phyloP scores from a whole-genome alignment of 2,888 invertebrate species.

The Clepsis dumicolana region DNA sequence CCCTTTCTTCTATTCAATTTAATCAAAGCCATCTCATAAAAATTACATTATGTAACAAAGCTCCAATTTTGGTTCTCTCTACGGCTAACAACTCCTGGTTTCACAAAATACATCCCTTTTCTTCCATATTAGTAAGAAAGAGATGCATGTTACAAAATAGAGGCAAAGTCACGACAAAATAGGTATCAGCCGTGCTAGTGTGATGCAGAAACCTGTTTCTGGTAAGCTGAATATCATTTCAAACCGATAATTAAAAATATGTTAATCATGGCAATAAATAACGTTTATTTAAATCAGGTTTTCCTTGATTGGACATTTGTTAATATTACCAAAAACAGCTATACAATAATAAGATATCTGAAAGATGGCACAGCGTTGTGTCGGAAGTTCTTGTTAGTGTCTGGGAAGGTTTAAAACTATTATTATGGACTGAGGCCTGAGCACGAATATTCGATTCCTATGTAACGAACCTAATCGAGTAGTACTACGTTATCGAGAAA shows the following conservation, averaged over 20 bases:
- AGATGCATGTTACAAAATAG: not conserved
- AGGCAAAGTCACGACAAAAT: not conserved
- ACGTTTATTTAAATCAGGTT: conserved; percentile 34
- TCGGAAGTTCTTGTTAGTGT: conserved; percentile 56
- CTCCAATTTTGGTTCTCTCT: conserved; percentile 7
- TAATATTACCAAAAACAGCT: conserved; percentile 53
- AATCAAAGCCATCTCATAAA: conserved; percentile 10
- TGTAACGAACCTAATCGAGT: too few species aligned
- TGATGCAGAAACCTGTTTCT: conserved; percentile 50
- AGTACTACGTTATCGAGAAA: too few species aligned
- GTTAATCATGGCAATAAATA: conserved; percentile 40
- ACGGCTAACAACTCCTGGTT: conserved; percentile 1
- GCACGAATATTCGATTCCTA: too few species aligned
- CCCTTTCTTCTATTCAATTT: not conserved
- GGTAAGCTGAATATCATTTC: conserved; percentile 47
- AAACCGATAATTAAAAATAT: conserved; percentile 40
- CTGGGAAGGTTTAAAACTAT: conserved; percentile 48
- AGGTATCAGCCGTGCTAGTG: not conserved
- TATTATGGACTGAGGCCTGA: conserved; percentile 51
- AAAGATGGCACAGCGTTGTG: conserved; percentile 76
- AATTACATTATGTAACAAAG: conserved; percentile 43
- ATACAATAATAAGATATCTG: conserved; percentile 50
- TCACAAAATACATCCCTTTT: not conserved
- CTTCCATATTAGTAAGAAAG: not conserved
- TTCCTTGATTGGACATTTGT: conserved; percentile 33